These are phyloP conservation scores for Xylocopa sonorina DNA, from an alignment of 1,140 invertebrate species.

Conservation along the genomic window DNA sequence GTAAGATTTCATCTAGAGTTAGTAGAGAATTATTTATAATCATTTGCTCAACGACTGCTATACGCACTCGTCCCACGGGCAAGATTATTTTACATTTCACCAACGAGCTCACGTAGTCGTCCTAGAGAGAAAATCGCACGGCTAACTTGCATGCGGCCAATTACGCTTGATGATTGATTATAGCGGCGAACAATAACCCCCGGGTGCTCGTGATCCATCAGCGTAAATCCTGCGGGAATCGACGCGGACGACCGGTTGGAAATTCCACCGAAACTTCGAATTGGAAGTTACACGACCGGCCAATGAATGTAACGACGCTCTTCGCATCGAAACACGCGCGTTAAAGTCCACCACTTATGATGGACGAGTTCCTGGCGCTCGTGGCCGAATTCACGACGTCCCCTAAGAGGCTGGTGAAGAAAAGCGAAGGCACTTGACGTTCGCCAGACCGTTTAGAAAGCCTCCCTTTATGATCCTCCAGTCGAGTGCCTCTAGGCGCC, in stretches of 20 bases:
- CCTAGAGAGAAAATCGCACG: neutral
- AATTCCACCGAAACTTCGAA: constrained; percentile 17
- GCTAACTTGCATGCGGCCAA: neutral
- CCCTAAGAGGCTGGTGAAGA: neutral
- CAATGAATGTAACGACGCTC: neutral
- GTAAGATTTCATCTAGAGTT: neutral
- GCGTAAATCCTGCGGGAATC: constrained; percentile 22
- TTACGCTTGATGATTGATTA: constrained; percentile 50
- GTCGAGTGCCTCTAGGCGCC: neutral
- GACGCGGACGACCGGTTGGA: neutral
- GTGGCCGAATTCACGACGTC: neutral
- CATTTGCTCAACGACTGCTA: too few relatives aligned
- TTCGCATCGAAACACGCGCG: neutral
- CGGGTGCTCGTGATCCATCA: constrained; percentile 61
- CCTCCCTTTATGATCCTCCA: neutral
- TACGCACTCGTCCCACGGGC: neutral
- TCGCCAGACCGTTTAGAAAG: neutral
- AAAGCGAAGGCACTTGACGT: neutral
- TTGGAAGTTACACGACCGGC: neutral
- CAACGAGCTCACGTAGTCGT: neutral
- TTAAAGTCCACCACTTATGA: neutral
- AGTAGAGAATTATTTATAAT: too few relatives aligned
- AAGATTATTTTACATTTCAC: neutral
- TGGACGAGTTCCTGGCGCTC: neutral
- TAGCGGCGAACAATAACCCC: constrained; percentile 48